phyloP scores from a whole-genome alignment of 1,140 invertebrate species.

The Orussus abietinus region DNA sequence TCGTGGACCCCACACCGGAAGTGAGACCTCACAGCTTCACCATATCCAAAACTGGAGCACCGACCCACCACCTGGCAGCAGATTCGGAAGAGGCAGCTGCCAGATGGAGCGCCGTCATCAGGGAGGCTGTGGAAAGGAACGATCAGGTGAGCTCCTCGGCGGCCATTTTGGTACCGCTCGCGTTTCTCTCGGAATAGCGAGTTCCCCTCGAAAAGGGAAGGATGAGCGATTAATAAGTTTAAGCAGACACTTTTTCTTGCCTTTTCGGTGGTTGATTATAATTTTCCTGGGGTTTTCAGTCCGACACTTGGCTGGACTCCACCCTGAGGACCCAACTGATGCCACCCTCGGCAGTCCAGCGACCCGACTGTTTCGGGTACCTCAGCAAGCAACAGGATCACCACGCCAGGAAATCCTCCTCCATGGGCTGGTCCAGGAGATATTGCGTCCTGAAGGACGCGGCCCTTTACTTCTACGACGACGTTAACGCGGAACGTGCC shows the following conservation, averaged over 20 bases:
- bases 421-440: slow-evolving; percentile 73
- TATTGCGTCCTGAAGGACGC: slow-evolving; percentile 96
- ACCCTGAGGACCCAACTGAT: slow-evolving; percentile 66
- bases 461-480: slow-evolving; percentile 90
- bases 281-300: slow-evolving; percentile 55
- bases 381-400: slow-evolving; percentile 71
- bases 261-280: too few relatives aligned
- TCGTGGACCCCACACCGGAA: slow-evolving; percentile 64
- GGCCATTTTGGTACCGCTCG: too few relatives aligned
- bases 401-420: slow-evolving; percentile 69
- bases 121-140: slow-evolving; percentile 64
- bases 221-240: too few relatives aligned
- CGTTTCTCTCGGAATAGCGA: too few relatives aligned
- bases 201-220: too few relatives aligned
- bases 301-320: slow-evolving; percentile 74
- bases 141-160: slow-evolving; percentile 58
- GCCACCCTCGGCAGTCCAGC: slow-evolving; percentile 66
- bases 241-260: too few relatives aligned
- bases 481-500: slow-evolving; percentile 78
- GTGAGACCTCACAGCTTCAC: slow-evolving; percentile 63
- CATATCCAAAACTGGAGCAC: slow-evolving; percentile 72
- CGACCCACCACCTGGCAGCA: slow-evolving; percentile 75
- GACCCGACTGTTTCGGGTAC: slow-evolving; percentile 88
- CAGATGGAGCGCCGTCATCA: slow-evolving; percentile 73
- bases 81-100: slow-evolving; percentile 71